Evolutionary conservation across 37 sponge, comb jelly and placozoan species (phyloP).

Genomic region (Dysidea cf. avara): DNA sequence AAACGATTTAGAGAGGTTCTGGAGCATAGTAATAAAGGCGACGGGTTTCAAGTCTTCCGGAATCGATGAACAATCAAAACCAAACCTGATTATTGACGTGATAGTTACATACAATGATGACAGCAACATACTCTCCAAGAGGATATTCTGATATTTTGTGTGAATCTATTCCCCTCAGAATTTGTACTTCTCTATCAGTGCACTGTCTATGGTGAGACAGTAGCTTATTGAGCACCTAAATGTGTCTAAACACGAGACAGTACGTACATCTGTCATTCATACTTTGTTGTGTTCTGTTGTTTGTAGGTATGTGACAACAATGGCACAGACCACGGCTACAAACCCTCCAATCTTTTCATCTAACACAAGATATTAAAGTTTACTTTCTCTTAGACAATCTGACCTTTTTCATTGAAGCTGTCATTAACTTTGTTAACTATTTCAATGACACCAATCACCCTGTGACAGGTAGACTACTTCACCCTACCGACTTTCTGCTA

Average conservation of each 20-base stretch:
- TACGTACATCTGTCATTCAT: no score
- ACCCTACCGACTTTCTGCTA: neutral
- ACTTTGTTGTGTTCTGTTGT: constrained; percentile 8
- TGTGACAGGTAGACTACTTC: neutral
- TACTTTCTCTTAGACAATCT: neutral
- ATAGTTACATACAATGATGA: neutral
- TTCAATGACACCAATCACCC: constrained; percentile 64
- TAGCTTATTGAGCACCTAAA: constrained; percentile 40
- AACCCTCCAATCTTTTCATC: neutral
- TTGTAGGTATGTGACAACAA: no score
- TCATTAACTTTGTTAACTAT: constrained; percentile 61
- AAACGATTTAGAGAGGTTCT: constrained; percentile 12
- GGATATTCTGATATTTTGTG: neutral
- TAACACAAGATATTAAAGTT: no score
- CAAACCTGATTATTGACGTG: neutral
- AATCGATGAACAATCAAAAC: constrained; percentile 10
- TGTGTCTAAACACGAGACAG: neutral
- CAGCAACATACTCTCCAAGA: neutral
- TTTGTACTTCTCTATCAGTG: constrained; percentile 25
- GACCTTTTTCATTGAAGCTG: constrained; percentile 30
- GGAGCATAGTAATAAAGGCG: constrained; percentile 27
- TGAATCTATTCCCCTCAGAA: neutral
- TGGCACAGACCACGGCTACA: neutral
- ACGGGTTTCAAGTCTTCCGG: constrained; percentile 23
- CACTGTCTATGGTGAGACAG: constrained; percentile 48